Evolutionary conservation across 2,797 vertebrate species (phyloP), one percentile per base, ranked within the genome.

Genomic region (Dryobates pubescens): DNA sequence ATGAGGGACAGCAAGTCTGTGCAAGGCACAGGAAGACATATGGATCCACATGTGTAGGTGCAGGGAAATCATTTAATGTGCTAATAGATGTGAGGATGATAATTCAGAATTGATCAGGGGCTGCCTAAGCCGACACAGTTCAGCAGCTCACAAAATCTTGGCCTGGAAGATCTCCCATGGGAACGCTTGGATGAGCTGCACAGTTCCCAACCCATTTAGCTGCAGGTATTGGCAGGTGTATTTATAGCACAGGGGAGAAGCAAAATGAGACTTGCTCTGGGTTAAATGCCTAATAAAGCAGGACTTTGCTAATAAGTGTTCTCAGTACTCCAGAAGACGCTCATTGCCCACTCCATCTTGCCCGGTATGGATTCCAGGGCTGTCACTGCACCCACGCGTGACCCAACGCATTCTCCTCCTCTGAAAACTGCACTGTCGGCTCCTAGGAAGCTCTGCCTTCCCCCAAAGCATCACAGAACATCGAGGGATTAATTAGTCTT

Each of bases 21-120:
- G 63, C 56, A 24, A 77, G 61, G 80, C 72, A 45, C 1, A 34
- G 68, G 54, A 76, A 81, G 86, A 88, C 2, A 1, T 26, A 88
- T 4, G 29, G 68, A 51, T 29, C 43, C 38, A 65, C 82, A 69
- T 30, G 67, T 2, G 34, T 13, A 17, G 64, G 63, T 24, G 76
- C 59, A 71, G 64, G 68, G 54, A 68, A 74, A 61, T 86, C 74
- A 19, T 69, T 94, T 69, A 82, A n/a, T 15, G 61, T 51, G 83
- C 62, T 91, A 71, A 86, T 68, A 86, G 81, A 63, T 71, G 88
- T 64, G 9, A 22, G 59, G 38, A 29, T 58, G 83, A 64, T 70
- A 77, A 94, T 34, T 86, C 86, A 62, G 86, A 89, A 91, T 86
- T 82, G 91, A 93, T 88, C 68, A 27, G 68, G 12, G 15, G 30